Conservation (phyloP, 2,888 invertebrate species). For the Agrilus biguttatus region DNA sequence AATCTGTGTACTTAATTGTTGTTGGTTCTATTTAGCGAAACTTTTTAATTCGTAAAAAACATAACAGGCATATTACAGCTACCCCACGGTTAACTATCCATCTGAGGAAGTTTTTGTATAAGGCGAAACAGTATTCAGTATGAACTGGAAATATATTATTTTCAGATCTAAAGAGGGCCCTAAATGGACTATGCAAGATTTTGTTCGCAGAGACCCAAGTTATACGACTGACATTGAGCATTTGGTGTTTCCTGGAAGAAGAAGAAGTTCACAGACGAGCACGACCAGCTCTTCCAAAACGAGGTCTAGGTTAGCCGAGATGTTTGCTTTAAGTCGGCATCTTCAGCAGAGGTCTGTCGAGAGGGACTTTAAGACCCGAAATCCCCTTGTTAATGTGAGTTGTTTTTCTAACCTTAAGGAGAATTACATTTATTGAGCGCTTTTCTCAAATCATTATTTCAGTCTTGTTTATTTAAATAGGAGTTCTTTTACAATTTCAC, state of each 20-base stretch:
- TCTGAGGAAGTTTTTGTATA: too few species aligned
- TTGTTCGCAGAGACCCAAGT: constrained; percentile 35
- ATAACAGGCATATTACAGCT: too few species aligned
- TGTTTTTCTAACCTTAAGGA: background rate
- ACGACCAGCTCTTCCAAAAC: constrained; percentile 26
- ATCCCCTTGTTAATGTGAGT: constrained; percentile 22
- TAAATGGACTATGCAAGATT: constrained; percentile 28
- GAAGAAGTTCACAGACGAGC: constrained; percentile 30
- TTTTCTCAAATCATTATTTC: too few species aligned
- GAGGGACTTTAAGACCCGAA: constrained; percentile 21
- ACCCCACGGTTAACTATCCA: too few species aligned
- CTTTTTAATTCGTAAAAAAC: too few species aligned
- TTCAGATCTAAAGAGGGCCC: constrained; percentile 10
- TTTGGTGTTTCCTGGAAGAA: constrained; percentile 38
- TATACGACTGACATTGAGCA: constrained; percentile 43
- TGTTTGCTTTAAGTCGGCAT: constrained; percentile 34
- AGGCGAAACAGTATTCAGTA: too few species aligned
- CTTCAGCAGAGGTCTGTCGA: constrained; percentile 28
- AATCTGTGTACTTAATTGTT: too few species aligned
- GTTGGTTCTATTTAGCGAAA: too few species aligned
- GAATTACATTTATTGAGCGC: too few species aligned
- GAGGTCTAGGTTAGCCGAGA: constrained; percentile 37
- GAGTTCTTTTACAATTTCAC: too few species aligned
- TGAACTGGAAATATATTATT: too few species aligned
- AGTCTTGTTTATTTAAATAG: too few species aligned